These are phyloP conservation scores for Ormyrus nitidulus DNA, from an alignment of 2,888 invertebrate genomes.

Conservation along the genomic window DNA sequence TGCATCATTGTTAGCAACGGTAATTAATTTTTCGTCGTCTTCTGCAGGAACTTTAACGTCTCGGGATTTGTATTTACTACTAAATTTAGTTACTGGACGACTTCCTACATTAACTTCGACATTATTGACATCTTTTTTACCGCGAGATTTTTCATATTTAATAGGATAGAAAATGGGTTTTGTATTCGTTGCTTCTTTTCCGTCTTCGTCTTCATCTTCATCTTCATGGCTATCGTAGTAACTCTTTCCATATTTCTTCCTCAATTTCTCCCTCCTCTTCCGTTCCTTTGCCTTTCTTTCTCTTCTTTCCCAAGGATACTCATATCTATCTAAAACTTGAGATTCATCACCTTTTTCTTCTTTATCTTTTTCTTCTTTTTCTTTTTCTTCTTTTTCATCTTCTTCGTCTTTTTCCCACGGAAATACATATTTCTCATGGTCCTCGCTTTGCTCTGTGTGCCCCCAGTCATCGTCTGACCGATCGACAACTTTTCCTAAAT, in stretches of 20 bases:
- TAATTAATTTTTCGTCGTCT: constrained; percentile 37
- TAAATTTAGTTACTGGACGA: constrained; percentile 62
- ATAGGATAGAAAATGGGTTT: constrained; percentile 50
- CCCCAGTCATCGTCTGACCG: constrained; percentile 50
- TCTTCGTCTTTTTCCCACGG: constrained; percentile 67
- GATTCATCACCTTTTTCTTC: constrained; percentile 57
- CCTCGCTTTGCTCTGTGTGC: constrained; percentile 56
- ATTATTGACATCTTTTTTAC: constrained; percentile 56
- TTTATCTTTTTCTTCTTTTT: constrained; percentile 52
- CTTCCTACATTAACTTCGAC: constrained; percentile 58
- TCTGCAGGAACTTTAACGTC: constrained; percentile 29
- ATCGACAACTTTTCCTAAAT: constrained; percentile 51
- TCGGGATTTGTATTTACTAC: constrained; percentile 63
- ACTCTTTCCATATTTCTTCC: constrained; percentile 38
- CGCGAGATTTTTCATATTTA: constrained; percentile 48
- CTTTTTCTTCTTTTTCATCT: constrained; percentile 54
- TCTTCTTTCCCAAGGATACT: constrained; percentile 72
- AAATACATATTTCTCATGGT: constrained; percentile 63
- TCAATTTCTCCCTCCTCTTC: constrained; percentile 49
- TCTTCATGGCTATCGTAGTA: constrained; percentile 58
- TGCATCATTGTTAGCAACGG: constrained; percentile 53
- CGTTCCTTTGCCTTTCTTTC: constrained; percentile 64
- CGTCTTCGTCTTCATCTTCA: constrained; percentile 20
- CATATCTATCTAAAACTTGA: constrained; percentile 61
- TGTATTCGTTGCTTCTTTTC: constrained; percentile 35